Conservation (phyloP, 2,113 vertebrate genomes). For the Charina bottae region DNA sequence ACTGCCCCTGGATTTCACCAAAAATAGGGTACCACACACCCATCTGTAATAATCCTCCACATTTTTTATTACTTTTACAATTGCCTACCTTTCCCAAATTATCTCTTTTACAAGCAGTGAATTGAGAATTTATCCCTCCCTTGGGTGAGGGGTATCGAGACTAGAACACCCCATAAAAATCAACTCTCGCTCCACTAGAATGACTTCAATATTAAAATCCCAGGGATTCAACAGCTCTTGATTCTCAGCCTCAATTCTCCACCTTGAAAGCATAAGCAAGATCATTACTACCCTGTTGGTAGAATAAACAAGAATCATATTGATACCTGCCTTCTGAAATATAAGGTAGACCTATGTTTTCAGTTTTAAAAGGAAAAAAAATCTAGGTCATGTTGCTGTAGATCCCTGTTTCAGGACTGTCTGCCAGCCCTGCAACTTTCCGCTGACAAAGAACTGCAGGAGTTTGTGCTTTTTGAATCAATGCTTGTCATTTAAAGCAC, state of each 20-base stretch:
- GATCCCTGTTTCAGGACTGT: background rate
- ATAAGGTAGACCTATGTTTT: background rate
- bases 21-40: background rate
- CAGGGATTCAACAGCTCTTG: background rate
- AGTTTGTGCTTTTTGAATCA: constrained; percentile 34
- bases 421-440: background rate
- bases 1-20: background rate
- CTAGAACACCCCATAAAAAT: background rate
- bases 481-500: constrained; percentile 31
- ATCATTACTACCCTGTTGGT: background rate
- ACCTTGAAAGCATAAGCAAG: background rate
- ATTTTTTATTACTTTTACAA: background rate
- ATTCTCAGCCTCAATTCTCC: background rate
- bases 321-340: background rate
- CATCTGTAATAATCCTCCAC: no score
- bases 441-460: background rate
- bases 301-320: background rate
- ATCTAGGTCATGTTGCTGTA: background rate
- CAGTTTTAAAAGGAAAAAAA: background rate
- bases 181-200: background rate
- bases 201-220: background rate
- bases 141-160: background rate
- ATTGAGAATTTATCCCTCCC: background rate
- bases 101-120: background rate
- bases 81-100: background rate